Evolutionary conservation across 1,140 invertebrate genomes (phyloP).

Genomic region (Solenopsis invicta): DNA sequence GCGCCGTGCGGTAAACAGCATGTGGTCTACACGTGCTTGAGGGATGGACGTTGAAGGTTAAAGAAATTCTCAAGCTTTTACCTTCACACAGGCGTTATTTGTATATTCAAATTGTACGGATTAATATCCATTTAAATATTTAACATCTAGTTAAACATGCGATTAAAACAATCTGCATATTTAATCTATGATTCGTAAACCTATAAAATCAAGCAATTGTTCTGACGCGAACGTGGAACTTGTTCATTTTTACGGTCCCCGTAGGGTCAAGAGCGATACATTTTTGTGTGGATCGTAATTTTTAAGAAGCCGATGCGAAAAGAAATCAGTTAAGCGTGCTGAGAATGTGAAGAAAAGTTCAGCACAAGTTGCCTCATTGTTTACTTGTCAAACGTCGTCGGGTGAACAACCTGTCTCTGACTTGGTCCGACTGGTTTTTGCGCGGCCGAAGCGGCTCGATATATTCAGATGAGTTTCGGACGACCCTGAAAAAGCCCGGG

Average conservation of each 20-base stretch:
- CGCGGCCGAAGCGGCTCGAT: conserved; percentile 50
- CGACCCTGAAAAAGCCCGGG: conserved; percentile 67
- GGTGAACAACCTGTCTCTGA: conserved; percentile 47
- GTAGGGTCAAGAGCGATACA: not conserved
- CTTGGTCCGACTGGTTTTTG: conserved; percentile 67
- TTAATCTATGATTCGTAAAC: not conserved
- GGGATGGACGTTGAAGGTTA: conserved; percentile 24
- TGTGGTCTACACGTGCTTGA: conserved; percentile 50
- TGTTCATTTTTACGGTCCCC: not conserved
- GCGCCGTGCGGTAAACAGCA: conserved; percentile 36
- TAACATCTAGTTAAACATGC: not conserved
- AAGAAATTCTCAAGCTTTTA: conserved; percentile 17
- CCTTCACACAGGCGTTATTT: not conserved
- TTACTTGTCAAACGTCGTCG: conserved; percentile 57
- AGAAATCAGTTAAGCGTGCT: conserved; percentile 38
- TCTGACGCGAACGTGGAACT: not conserved
- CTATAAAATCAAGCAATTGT: not conserved
- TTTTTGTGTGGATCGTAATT: not conserved
- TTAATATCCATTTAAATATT: not conserved
- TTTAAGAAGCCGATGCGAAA: conserved; percentile 30
- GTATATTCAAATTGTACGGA: not conserved
- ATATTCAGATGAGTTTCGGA: conserved; percentile 73
- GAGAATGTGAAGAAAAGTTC: conserved; percentile 40
- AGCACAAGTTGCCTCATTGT: conserved; percentile 48
- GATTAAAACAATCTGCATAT: not conserved